Base-by-base conservation (phyloP, 2,113 vertebrate genomes). In the Coryphaenoides rupestris region DNA sequence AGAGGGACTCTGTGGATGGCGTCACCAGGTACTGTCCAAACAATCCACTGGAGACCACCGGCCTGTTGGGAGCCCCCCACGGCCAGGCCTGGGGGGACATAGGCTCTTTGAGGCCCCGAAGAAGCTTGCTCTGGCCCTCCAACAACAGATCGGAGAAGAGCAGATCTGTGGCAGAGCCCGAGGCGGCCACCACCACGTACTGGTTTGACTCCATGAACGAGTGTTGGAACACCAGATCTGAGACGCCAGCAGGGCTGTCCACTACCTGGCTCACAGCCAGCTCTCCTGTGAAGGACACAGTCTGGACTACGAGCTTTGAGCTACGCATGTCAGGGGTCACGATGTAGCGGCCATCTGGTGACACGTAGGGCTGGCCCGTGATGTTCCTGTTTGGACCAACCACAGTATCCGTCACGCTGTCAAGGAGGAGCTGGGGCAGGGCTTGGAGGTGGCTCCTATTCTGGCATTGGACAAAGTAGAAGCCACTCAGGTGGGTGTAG, bases 11-110 rank as follows among this genome's bases (percentile, higher is more conserved):
- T 15, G 82, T 90, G 40, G 94, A 90, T 0, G 95, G 91, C 0
- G 94, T 93, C 66, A 97, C 87, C 76, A 98, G 92, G 84, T 95
- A 94, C 81, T 94, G 95, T 88, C 96, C 96, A 24, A 98, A 98
- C 64, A 94, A 84, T 13, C 96, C 96, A 45, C 96, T 94, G 83
- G 93, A 92, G 73, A 92, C 91, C 79, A 98, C 76, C 60, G 94
- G 85, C 77, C 95, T 90, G 83, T 89, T 94, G 79, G 87, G 84
- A 22, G 63, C 84, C 45, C 88, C 93, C 95, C 96, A 96, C 68
- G 92, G 91, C 94, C 87, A 91, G 75, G 90, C 86, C 40, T 87
- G 89, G 60, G 86, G 75, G 0, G 67, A 0, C 60, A 94, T 72
- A 0, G 92, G 94, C 76, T 93, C 90, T 82, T 94, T 94, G 59